Conservation (phyloP, 2,888 invertebrate species). For the Drosophila lutescens region DNA sequence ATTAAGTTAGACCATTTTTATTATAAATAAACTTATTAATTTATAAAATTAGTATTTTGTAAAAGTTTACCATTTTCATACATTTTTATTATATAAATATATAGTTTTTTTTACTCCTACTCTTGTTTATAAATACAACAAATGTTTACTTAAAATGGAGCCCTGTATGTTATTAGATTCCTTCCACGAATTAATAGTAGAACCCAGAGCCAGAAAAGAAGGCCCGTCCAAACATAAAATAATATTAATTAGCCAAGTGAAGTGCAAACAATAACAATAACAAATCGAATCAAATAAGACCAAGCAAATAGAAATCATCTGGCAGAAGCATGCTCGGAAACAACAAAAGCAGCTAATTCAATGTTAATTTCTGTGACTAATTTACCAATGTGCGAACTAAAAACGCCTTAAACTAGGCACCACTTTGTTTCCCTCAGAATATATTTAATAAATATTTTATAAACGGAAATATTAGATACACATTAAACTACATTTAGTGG, state of each 20-base stretch:
- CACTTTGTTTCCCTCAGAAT: neutral
- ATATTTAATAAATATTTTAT: no score
- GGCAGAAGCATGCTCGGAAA: constrained; percentile 13
- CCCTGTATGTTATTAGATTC: neutral
- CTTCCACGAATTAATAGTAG: neutral
- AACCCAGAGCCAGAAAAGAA: constrained; percentile 7
- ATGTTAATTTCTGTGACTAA: constrained; percentile 40
- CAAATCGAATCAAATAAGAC: neutral
- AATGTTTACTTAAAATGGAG: neutral
- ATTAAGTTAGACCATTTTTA: no score
- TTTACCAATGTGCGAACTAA: constrained; percentile 15
- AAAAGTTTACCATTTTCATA: no score
- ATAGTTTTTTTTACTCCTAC: no score
- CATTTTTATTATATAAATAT: no score
- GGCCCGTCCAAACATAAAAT: constrained; percentile 28
- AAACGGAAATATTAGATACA: no score
- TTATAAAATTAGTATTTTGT: no score
- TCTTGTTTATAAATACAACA: neutral
- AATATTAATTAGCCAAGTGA: constrained; percentile 9
- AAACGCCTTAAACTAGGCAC: neutral
- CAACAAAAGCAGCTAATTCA: constrained; percentile 6
- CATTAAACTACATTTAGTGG: no score
- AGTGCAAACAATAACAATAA: constrained; percentile 30
- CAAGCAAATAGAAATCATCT: constrained; percentile 25
- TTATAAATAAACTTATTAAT: no score